Evolutionary conservation across 2,113 vertebrate genomes (phyloP), one percentile per base, ranked within the genome.

Genomic region (Choloepus hoffmanni): DNA sequence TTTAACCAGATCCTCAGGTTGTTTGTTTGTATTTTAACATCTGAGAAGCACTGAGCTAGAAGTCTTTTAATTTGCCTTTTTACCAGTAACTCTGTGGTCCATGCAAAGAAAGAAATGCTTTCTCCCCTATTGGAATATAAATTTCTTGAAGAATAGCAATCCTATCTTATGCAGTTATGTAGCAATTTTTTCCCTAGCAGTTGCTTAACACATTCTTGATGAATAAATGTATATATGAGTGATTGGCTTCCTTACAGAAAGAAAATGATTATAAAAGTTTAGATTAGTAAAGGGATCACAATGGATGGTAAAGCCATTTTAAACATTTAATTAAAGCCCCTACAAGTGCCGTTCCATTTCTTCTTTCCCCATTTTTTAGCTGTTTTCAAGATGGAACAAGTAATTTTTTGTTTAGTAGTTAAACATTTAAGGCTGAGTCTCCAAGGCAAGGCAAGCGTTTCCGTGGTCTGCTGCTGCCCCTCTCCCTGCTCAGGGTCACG

Each of bases 241-340:
- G 15, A 14, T 3, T 18, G 11, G 90, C 78, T 90, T 78, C 55
- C 85, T 96, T 77, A 67, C 85, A 50, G 28, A 83, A 96, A 90
- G 85, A 3, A 18, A 90, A 83, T 95, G 1, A 79, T 13, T 81
- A 33, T 3, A 72, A 40, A 53, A 89, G 23, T 68, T 16, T 93
- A 53, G 53, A 30, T 96, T 36, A 85, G 53, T 95, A 97, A 97
- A 89, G 60, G 90, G 93, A 90, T 55, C n/a, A 58, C 16, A 67
- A 2, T 40, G 13, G 45, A 62, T 79, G 45, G 4, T 33, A 88
- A 95, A 88, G 53, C 10, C 19, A 73, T 88, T 77, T 12, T 10
- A 95, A 96, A 83, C 48, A 96, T 96, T 93, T 95, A 65, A 60
- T 90, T 87, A 95, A 92, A 82, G 5, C 19, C 19, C 84, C 45